phyloP scores from a whole-genome alignment of 1,140 invertebrate genomes.

The Zaprionus davidi region DNA sequence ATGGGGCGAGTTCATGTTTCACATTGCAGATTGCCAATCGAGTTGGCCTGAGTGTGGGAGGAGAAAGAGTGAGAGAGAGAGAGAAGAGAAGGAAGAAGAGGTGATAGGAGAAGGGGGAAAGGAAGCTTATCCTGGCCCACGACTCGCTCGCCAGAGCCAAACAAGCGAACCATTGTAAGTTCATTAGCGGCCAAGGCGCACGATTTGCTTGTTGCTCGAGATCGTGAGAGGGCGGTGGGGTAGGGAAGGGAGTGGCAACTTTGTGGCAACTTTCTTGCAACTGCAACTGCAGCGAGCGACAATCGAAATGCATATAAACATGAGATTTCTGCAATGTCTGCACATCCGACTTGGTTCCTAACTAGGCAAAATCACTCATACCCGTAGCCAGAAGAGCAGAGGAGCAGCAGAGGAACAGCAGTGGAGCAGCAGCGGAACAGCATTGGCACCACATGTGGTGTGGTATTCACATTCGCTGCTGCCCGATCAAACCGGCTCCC shows the following conservation, averaged over 20 bases:
- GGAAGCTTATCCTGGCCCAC: slow-evolving; percentile 11
- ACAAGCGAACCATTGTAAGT: slow-evolving; percentile 76
- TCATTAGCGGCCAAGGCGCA: slow-evolving; percentile 78
- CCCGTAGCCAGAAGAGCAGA: slow-evolving; percentile 7
- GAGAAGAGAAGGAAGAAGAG: not conserved
- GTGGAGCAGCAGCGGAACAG: slow-evolving; percentile 5
- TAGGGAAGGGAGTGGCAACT: slow-evolving; percentile 20
- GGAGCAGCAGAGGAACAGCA: slow-evolving; percentile 8
- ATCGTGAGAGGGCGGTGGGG: not conserved
- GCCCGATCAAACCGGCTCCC: slow-evolving; percentile 57
- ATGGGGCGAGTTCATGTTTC: slow-evolving; percentile 66
- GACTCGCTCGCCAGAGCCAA: slow-evolving; percentile 42
- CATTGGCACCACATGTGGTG: slow-evolving; percentile 66
- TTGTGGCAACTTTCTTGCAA: slow-evolving; percentile 19
- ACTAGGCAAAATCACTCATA: slow-evolving; percentile 82
- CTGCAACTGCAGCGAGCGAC: slow-evolving; percentile 32
- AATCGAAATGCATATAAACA: slow-evolving; percentile 79
- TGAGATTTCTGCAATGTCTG: slow-evolving; percentile 69
- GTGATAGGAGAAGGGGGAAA: too few relatives aligned
- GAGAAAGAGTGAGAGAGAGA: not conserved
- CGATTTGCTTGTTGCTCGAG: slow-evolving; percentile 59
- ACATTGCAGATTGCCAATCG: slow-evolving; percentile 36
- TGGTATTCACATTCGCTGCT: not conserved
- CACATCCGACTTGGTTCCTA: slow-evolving; percentile 52
- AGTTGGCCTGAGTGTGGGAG: slow-evolving; percentile 7